Evolutionary conservation across 2,113 vertebrate species (phyloP).

Genomic region (Merops nubicus): DNA sequence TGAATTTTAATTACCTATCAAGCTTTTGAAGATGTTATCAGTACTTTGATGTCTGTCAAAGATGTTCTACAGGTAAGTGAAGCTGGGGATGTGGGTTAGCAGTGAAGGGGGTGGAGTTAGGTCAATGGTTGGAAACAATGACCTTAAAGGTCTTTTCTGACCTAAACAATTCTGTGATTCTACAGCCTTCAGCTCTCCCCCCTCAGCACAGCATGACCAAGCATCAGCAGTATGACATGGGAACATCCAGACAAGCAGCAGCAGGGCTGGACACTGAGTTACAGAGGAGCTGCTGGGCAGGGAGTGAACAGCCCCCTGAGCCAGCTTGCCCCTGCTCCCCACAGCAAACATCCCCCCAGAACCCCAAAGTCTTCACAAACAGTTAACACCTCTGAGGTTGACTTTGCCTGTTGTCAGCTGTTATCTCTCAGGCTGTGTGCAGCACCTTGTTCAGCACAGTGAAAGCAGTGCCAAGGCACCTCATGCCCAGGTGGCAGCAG

Average conservation of each 20-base stretch:
- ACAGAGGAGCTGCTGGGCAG: not conserved
- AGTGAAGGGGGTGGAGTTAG: no score
- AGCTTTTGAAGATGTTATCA: not conserved
- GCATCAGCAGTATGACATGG: rapidly evolving
- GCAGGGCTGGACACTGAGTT: not conserved
- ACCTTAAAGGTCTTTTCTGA: no score
- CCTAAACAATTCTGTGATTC: no score
- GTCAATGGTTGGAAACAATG: no score
- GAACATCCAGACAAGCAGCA: not conserved
- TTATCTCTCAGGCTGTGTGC: not conserved
- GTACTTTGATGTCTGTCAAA: not conserved
- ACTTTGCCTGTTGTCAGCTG: not conserved
- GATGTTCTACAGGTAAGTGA: not conserved
- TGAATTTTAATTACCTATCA: not conserved
- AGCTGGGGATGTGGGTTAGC: no score
- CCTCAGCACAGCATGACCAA: not conserved
- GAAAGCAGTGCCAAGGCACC: not conserved
- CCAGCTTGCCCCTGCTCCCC: rapidly evolving
- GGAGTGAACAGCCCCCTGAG: rapidly evolving
- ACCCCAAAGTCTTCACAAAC: not conserved
- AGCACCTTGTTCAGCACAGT: rapidly evolving
- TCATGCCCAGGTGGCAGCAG: not conserved
- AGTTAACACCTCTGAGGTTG: rapidly evolving
- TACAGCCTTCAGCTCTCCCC: not conserved
- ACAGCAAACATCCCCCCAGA: not conserved